Evolutionary conservation across 2,113 vertebrate species (phyloP).

Genomic region (Herpailurus yagouaroundi): DNA sequence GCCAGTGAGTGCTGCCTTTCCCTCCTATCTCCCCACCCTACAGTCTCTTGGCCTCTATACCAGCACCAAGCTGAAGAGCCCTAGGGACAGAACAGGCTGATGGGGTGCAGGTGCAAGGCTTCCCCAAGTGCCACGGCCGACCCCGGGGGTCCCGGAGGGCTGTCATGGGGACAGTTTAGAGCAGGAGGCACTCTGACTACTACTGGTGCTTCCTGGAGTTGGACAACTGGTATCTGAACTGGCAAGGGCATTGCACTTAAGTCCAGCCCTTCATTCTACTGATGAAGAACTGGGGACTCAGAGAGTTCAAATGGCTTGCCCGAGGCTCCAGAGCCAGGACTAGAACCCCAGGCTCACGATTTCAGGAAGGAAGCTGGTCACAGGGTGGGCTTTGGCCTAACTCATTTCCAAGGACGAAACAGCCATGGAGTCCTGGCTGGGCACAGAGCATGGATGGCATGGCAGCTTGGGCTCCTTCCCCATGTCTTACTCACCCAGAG

Average conservation of each 20-base stretch:
- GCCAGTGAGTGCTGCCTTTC: background rate
- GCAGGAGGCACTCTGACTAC: background rate
- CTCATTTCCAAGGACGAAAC: background rate
- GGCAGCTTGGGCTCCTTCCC: background rate
- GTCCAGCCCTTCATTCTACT: background rate
- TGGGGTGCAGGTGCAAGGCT: background rate
- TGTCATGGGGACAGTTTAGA: background rate
- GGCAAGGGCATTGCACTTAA: background rate
- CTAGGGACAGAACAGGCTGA: no score
- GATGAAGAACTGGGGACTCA: background rate
- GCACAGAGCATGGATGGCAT: rapidly evolving
- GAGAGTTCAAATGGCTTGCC: background rate
- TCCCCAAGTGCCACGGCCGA: background rate
- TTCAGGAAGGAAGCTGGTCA: background rate
- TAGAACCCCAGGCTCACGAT: background rate
- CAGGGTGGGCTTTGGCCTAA: background rate
- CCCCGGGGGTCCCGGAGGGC: background rate
- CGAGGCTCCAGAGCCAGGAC: background rate
- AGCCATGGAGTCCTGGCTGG: background rate
- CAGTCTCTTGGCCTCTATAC: background rate
- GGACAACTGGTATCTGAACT: background rate
- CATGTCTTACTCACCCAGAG: background rate
- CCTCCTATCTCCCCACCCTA: background rate
- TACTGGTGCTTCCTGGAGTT: background rate
- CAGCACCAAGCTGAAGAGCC: background rate